phyloP scores from a whole-genome alignment of 2,113 vertebrate genomes.

The Rhea americana region DNA sequence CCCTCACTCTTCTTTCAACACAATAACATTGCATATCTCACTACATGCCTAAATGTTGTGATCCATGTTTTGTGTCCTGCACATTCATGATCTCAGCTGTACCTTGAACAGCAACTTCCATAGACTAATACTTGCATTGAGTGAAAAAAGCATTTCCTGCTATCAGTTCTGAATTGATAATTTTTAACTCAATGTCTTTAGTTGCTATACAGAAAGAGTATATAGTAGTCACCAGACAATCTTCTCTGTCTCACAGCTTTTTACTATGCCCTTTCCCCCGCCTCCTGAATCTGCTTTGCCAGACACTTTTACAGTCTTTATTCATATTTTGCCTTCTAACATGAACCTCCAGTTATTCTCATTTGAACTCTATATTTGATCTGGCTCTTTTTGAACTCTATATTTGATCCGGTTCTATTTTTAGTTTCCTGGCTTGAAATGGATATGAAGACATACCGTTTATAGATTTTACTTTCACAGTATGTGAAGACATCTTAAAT shows the following conservation, averaged over 20 bases:
- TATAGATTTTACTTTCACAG: background rate
- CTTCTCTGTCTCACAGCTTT: background rate
- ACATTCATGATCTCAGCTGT: background rate
- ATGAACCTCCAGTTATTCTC: background rate
- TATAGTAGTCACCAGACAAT: background rate
- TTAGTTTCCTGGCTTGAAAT: constrained; percentile 18
- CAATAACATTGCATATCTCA: background rate
- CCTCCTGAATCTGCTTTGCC: background rate
- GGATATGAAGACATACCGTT: background rate
- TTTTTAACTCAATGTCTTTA: background rate
- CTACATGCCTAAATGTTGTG: rapidly evolving
- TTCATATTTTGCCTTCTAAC: background rate
- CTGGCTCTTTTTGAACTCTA: background rate
- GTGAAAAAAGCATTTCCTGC: background rate
- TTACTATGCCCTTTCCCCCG: background rate
- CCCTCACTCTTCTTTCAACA: background rate
- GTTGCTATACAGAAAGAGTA: background rate
- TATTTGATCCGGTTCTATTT: constrained; percentile 13
- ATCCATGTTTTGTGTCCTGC: background rate
- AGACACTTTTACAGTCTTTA: background rate
- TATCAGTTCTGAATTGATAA: background rate
- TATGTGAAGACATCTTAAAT: background rate
- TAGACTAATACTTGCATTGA: background rate
- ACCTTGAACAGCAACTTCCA: background rate
- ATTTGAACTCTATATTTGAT: background rate